These are phyloP conservation scores for Acromyrmex echinatior DNA, from an alignment of 1,140 invertebrate genomes.

Conservation along the genomic window DNA sequence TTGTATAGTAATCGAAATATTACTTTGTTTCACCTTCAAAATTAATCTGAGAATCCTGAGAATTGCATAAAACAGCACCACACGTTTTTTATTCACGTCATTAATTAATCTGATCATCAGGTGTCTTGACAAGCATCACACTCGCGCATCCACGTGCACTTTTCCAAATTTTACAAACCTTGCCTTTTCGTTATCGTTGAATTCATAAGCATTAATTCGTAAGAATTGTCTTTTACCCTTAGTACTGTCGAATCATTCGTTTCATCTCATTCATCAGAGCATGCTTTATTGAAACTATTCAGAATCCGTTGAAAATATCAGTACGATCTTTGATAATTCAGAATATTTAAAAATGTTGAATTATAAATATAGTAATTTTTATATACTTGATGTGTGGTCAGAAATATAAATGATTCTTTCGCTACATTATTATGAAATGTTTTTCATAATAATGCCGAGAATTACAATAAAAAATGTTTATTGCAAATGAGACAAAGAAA, in stretches of 20 bases:
- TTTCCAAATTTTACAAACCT: slow-evolving; percentile 54
- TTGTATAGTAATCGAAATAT: background rate
- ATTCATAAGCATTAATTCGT: slow-evolving; percentile 1
- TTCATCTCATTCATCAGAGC: slow-evolving; percentile 29
- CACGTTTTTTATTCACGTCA: background rate
- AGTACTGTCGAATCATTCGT: slow-evolving; percentile 38
- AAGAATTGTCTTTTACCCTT: slow-evolving; percentile 55
- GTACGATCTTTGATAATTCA: background rate
- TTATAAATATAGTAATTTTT: background rate
- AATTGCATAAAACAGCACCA: background rate
- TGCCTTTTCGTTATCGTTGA: slow-evolving; percentile 2
- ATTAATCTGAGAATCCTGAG: background rate
- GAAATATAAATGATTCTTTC: background rate
- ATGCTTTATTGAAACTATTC: slow-evolving; percentile 48
- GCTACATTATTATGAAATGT: background rate
- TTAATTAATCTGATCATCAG: slow-evolving; percentile 4
- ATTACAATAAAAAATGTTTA: background rate
- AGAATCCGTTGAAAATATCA: slow-evolving; percentile 65
- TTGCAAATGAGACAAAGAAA: background rate
- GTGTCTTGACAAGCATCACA: slow-evolving; percentile 29
- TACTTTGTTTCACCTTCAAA: background rate
- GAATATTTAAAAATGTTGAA: background rate
- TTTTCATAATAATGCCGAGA: background rate
- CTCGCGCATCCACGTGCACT: slow-evolving; percentile 31
- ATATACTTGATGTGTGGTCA: background rate